Conservation (phyloP, 1,140 invertebrate genomes). For the Tenebrio molitor region DNA sequence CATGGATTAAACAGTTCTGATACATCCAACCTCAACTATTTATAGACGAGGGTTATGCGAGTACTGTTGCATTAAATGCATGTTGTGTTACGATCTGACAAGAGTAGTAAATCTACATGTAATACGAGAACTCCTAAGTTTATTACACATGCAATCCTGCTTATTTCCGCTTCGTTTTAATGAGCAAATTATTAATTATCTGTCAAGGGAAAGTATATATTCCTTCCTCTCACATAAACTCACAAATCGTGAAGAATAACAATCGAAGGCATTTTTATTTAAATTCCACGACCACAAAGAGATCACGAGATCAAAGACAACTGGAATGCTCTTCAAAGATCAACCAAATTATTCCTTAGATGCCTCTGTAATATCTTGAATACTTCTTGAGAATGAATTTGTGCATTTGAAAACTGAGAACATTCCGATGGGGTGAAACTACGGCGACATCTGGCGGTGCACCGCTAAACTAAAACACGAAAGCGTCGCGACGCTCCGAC, state of each 20-base stretch:
- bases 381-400: background rate
- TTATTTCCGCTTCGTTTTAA: constrained; percentile 38
- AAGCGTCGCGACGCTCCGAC: background rate
- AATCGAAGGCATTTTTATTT: background rate
- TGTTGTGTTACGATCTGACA: constrained; percentile 26
- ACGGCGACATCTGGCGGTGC: background rate
- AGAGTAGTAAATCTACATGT: constrained; percentile 33
- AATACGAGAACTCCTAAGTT: constrained; percentile 34
- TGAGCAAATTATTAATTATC: constrained; percentile 31
- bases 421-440: background rate
- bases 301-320: background rate
- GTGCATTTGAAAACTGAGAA: background rate
- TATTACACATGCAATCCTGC: constrained; percentile 35
- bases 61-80: constrained; percentile 30
- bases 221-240: background rate
- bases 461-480: background rate
- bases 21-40: constrained; percentile 20
- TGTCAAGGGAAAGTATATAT: background rate
- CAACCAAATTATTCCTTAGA: background rate
- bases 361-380: background rate
- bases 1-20: constrained; percentile 37
- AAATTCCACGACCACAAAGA: background rate
- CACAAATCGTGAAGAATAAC: background rate
- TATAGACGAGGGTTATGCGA: constrained; percentile 30
- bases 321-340: background rate